These are phyloP conservation scores for Thinocorus orbignyianus DNA, from an alignment of 2,113 vertebrate species.

Conservation along the genomic window DNA sequence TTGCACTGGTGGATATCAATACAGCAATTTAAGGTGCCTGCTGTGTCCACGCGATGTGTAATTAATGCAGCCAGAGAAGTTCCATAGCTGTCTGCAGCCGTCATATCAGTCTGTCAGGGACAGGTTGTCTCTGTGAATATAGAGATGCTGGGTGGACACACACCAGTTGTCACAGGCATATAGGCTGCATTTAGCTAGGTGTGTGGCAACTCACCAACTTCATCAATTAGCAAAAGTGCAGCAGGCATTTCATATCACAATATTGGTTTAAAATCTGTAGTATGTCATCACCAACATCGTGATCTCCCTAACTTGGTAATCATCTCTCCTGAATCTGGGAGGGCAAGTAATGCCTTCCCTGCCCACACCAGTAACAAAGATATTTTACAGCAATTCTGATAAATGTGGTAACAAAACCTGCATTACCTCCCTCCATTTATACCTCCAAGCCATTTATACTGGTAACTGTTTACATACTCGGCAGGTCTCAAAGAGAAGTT, in stretches of 20 bases:
- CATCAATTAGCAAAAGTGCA: neutral
- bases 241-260: neutral
- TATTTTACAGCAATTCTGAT: neutral
- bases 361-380: neutral
- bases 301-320: neutral
- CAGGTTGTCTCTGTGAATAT: neutral
- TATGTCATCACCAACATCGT: neutral
- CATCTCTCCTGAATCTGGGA: neutral
- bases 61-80: neutral
- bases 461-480: neutral
- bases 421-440: neutral
- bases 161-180: accelerated
- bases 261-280: neutral
- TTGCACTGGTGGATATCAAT: neutral
- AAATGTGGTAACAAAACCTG: neutral
- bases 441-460: neutral
- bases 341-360: neutral
- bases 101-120: neutral
- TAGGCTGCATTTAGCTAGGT: neutral
- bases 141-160: neutral
- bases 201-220: neutral
- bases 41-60: accelerated
- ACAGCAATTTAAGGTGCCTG: accelerated
- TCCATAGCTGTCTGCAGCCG: accelerated
- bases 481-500: neutral